These are phyloP conservation scores for Aricia artaxerxes DNA, from an alignment of 2,888 invertebrate species.

Conservation along the genomic window DNA sequence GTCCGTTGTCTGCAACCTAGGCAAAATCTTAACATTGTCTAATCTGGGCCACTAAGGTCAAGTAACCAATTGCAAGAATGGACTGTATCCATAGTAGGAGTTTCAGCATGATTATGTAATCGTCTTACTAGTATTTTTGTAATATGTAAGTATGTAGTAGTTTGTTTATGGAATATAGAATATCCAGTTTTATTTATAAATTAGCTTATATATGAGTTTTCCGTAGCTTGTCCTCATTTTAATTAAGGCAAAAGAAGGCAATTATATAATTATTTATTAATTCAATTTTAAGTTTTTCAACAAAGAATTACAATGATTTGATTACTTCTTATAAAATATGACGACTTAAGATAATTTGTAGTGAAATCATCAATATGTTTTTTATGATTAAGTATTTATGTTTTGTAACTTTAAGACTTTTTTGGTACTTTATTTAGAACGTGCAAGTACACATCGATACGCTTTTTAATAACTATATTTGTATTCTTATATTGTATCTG, in stretches of 20 bases:
- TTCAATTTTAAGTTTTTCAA: not conserved
- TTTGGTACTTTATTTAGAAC: not conserved
- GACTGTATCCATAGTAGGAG: not conserved
- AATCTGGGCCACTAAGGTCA: not conserved
- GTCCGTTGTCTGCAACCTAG: too few relatives aligned
- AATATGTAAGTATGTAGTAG: not conserved
- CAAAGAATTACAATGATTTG: not conserved
- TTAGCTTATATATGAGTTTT: not conserved
- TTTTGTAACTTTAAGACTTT: not conserved
- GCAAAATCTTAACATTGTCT: too few relatives aligned
- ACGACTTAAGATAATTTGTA: not conserved
- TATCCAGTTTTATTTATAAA: not conserved
- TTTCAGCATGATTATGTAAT: not conserved
- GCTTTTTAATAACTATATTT: not conserved
- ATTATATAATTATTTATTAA: not conserved
- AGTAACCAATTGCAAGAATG: not conserved
- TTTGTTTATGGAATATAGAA: not conserved
- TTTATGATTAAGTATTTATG: not conserved
- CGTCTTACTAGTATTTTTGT: not conserved
- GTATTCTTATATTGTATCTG: conserved; percentile 11
- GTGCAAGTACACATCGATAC: conserved; percentile 10
- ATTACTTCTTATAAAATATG: not conserved
- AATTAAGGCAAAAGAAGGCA: not conserved
- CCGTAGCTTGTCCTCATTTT: not conserved
- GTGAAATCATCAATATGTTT: not conserved